These are phyloP conservation scores for Sebastes vulpes DNA, from an alignment of 2,797 vertebrate species.

Conservation along the genomic window DNA sequence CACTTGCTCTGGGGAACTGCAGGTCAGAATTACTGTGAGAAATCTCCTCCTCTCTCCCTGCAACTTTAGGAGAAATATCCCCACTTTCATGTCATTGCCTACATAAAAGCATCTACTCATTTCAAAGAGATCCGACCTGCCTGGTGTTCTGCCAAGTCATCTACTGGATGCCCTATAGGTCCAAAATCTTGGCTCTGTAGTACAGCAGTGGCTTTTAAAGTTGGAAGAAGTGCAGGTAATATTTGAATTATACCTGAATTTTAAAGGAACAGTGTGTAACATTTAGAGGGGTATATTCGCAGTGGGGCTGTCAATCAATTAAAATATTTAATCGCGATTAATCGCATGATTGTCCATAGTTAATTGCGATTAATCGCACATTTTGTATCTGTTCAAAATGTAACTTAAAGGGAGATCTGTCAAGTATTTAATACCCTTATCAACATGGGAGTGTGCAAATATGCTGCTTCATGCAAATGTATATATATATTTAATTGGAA, in stretches of 20 bases:
- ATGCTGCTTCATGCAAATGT: background rate
- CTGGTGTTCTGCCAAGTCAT: background rate
- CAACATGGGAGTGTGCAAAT: too few species aligned
- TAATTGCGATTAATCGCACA: too few species aligned
- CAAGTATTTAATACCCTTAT: too few species aligned
- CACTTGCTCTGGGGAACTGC: background rate
- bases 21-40: background rate
- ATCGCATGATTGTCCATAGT: too few species aligned
- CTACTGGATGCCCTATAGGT: slow-evolving; percentile 1
- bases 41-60: background rate
- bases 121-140: slow-evolving; percentile 30
- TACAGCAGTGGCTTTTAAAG: background rate
- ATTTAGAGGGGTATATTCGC: too few species aligned
- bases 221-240: background rate
- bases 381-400: too few species aligned
- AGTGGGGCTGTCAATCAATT: too few species aligned
- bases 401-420: too few species aligned
- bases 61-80: background rate
- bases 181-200: background rate
- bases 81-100: slow-evolving; percentile 20
- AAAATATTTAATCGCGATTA: too few species aligned
- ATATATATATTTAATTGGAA: too few species aligned
- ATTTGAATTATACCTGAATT: background rate
- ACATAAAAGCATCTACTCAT: slow-evolving; percentile 20
- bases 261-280: background rate